phyloP scores from a whole-genome alignment of 2,797 vertebrate species.

The Ctenosaura bakeri region DNA sequence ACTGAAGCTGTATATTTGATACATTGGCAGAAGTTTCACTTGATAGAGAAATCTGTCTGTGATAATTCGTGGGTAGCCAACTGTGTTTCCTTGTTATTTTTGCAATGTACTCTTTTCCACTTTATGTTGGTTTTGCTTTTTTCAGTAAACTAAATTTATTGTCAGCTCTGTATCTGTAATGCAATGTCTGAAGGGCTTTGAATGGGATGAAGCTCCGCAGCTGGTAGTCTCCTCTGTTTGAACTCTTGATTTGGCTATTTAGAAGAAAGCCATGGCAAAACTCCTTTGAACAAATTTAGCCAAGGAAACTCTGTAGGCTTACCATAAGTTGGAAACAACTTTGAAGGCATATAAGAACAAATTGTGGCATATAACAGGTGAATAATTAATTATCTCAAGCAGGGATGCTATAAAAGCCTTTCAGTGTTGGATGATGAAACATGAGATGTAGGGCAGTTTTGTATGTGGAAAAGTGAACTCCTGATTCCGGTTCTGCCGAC shows the following conservation, averaged over 20 bases:
- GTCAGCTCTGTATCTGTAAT: not conserved
- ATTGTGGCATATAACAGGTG: not conserved
- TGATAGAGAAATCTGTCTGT: not conserved
- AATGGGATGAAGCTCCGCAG: not conserved
- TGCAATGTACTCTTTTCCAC: not conserved
- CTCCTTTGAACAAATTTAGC: too few species aligned
- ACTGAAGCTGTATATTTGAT: not conserved
- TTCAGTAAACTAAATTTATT: not conserved
- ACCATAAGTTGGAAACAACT: too few species aligned
- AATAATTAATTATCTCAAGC: not conserved
- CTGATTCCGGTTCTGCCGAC: not conserved
- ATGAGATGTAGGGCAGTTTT: not conserved
- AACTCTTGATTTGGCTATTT: not conserved
- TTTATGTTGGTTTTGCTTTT: not conserved
- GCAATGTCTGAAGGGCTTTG: slow-evolving; percentile 7
- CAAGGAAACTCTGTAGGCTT: too few species aligned
- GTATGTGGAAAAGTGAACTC: not conserved
- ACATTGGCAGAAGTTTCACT: not conserved
- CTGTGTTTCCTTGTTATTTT: not conserved
- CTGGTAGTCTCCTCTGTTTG: not conserved
- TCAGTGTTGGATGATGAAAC: not conserved
- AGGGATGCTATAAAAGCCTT: not conserved
- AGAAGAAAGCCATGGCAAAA: too few species aligned
- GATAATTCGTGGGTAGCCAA: not conserved
- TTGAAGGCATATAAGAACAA: too few species aligned